These are phyloP conservation scores for Onychostoma macrolepis DNA, from an alignment of 2,113 vertebrate species.

Conservation along the genomic window DNA sequence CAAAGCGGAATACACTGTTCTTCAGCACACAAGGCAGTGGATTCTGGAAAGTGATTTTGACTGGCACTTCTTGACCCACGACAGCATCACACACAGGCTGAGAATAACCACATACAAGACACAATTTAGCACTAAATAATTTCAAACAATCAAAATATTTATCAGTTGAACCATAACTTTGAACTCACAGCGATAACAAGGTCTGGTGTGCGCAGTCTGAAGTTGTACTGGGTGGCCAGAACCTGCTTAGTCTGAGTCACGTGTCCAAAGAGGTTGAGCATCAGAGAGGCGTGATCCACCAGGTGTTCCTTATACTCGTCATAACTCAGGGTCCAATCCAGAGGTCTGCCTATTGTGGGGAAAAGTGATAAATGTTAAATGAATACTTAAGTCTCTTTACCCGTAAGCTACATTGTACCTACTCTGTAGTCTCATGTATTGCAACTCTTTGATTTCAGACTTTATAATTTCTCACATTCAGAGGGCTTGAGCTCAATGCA, in stretches of 20 bases:
- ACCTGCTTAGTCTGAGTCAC: slow-evolving; percentile 82
- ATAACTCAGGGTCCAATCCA: slow-evolving; percentile 38
- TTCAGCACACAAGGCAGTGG: background rate
- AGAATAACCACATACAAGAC: background rate
- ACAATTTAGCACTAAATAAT: background rate
- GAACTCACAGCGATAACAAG: slow-evolving; percentile 69
- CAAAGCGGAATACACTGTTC: slow-evolving; percentile 15
- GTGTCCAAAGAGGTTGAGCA: slow-evolving; percentile 80
- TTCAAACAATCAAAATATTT: background rate
- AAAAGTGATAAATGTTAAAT: background rate
- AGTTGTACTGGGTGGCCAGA: slow-evolving; percentile 85
- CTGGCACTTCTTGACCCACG: background rate
- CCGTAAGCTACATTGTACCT: background rate
- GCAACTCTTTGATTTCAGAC: no score
- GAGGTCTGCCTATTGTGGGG: background rate
- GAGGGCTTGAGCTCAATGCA: slow-evolving; percentile 67
- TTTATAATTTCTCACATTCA: slow-evolving; percentile 67
- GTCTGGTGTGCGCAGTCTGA: slow-evolving; percentile 82
- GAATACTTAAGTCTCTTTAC: background rate
- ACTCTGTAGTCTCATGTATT: background rate
- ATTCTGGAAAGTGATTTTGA: slow-evolving; percentile 35
- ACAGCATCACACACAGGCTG: slow-evolving; percentile 14
- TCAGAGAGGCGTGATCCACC: slow-evolving; percentile 83
- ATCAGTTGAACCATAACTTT: background rate
- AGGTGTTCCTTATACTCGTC: slow-evolving; percentile 58